Base-by-base conservation (phyloP, 1,140 invertebrate species). In the Oedothorax gibbosus region DNA sequence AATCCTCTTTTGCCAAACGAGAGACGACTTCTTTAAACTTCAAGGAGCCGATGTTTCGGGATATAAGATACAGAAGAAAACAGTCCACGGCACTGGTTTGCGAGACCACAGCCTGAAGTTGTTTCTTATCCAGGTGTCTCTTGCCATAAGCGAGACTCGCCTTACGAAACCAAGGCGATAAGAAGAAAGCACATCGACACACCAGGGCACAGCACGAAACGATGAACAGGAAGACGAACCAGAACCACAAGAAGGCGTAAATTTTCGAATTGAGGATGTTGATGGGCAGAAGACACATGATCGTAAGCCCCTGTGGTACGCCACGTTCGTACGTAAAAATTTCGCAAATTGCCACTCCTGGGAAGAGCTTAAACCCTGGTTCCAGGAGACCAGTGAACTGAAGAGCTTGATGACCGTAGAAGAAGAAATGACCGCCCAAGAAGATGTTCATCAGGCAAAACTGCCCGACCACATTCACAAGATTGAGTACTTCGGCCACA, bases 241-340 rank as follows among this genome's bases (percentile, higher is more conserved):
- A 97, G 89, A 95, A 96, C 95, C 95, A 96, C 4, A 96, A 90
- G 65, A 95, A 88, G 0, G 93, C 92, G 89, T 95, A 96, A 50
- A 96, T 95, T 90, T 97, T 96, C 88, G 96, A 95, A 89, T 96
- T 95, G 87, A 96, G 93, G 75, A 96, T 93, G 89, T 96, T 96
- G 60, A 96, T 90, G 0, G 95, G 94, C 93, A 96, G 94, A 4
- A 96, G 93, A 87, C 95, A 96, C 78, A 96, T 91, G 0, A 94
- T 94, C 87, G 96, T 95, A 88, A 94, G 93, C 66, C 92, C 91
- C 88, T 95, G 93, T 9, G 88, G 85, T 54, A 87, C 86, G 12
- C 87, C 88, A 62, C 95, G 92, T 92, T 96, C 96, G 88, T 92
- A 97, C 91, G 96, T 97, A 90, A 95, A 95, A 93, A 97, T 97